Base-by-base conservation (phyloP, 1,140 invertebrate species). In the Elymnias hypermnestra region DNA sequence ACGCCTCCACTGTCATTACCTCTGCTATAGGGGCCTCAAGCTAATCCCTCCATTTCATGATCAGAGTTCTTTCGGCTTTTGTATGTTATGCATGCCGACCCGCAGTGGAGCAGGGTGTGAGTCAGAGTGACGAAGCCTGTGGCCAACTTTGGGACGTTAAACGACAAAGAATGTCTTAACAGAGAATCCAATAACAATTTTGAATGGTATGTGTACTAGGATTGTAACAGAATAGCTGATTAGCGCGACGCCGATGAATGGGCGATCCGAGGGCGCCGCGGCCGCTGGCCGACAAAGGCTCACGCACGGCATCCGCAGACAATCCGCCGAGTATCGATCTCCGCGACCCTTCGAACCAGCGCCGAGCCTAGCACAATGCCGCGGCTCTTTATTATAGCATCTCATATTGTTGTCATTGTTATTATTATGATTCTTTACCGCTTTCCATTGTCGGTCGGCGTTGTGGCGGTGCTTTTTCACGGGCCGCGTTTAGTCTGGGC, bases 361-460 rank as follows among this genome's bases (percentile, higher is more conserved):
- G 64, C 67, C 73, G 75, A 68, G 70, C 68, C 72, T 67, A 62
- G 76, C 76, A 82, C 78, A 83, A 83, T 81, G 70, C 76, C 75
- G 72, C 64, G 61, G 73, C 74, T 84, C 78, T 83, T 85, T 85
- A 85, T 85, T 85, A 85, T 85, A 81, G 72, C 78, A 85, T 85
- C 82, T 83, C 78, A 85, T 79, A 85, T 85, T 85, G 82, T 85
- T 85, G 82, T 84, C 81, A 84, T 84, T 84, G 81, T 85, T 85
- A 85, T 85, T 85, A 83, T 85, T 85, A 85, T 85, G 82, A 85
- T 85, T 85, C 82, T 85, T 85, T 83, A 78, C 78, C 78, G 81
- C 81, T 84, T 84, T 83, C 76, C 81, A 83, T 84, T 84, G 81
- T 84, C 81, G 81, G 72, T 61, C 73, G 67, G 65, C 82, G 76